Base-by-base conservation (phyloP, 2,797 vertebrate genomes). In the Sebastolobus alascanus region DNA sequence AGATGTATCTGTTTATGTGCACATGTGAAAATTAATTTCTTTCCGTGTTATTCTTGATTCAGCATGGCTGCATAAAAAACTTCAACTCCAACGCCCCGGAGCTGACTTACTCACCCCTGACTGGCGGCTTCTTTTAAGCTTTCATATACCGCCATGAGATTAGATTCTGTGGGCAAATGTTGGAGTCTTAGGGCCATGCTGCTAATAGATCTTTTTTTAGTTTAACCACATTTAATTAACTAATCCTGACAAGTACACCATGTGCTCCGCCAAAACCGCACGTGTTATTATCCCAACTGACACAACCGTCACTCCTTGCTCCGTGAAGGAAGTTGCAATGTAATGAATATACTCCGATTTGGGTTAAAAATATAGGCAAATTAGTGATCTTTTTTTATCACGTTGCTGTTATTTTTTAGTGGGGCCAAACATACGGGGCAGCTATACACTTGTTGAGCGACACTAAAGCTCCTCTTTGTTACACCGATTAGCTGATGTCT, bases 201-300 rank as follows among this genome's bases (percentile, higher is more conserved):
- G 35, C 35, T 31, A 18, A 18, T 31, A 37, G 22, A 31, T 18
- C 6, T 69, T 63, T 60, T 46, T 46, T 55, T 11, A 9, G 12
- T 64, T 29, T 33, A 31, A 63, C 33, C 43, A 61, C 16, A 69
- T 61, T 61, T n/a, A 61, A 61, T 76, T 16, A 61, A 77, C 43
- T 67, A 33, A 59, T 67, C 4, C 13, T 33, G 3, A 75, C 52
- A 74, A 54, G 22, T 3, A 29, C 4, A 18, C 20, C 20, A 22
- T 65, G 8, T 25, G 25, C 50, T 38, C 35, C 22, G 20, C 37
- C 25, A 75, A 22, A 27, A 74, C 35, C 14, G 10, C 72, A 37
- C 22, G 1, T 52, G 20, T 13, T 18, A 69, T 60, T 46, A 18
- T 55, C n/a, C 7, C 10, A 10, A 29, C 10, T 29, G 43, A 73